Evolutionary conservation across 1,140 invertebrate genomes (phyloP).

Genomic region (Sinella curviseta): DNA sequence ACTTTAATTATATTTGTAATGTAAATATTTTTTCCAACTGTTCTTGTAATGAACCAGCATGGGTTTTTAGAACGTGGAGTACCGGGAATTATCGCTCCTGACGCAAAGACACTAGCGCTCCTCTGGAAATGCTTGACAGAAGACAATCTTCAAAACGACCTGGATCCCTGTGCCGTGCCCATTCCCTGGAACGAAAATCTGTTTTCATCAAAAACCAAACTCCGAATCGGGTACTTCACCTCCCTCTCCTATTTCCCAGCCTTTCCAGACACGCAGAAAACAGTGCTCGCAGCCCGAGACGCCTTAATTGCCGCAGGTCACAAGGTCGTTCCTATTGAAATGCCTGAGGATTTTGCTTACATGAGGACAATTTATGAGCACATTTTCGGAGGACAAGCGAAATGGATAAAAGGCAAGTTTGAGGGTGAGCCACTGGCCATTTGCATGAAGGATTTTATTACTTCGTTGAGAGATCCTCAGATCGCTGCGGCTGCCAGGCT

Average conservation of each 20-base stretch:
- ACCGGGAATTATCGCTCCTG: constrained; percentile 41
- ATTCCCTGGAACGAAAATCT: constrained; percentile 48
- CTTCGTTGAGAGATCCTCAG: not conserved
- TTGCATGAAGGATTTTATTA: not conserved
- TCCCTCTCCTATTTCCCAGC: constrained; percentile 32
- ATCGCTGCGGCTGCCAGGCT: not conserved
- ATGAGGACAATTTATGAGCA: constrained; percentile 12
- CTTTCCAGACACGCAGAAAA: constrained; percentile 33
- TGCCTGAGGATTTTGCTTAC: constrained; percentile 30
- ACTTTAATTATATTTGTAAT: not conserved
- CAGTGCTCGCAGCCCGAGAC: constrained; percentile 32
- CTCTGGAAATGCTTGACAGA: constrained; percentile 30
- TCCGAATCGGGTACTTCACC: constrained; percentile 41
- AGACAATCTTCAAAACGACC: constrained; percentile 37
- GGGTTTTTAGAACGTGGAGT: constrained; percentile 40
- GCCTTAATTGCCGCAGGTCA: constrained; percentile 38
- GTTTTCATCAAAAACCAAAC: not conserved
- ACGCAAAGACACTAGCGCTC: constrained; percentile 22
- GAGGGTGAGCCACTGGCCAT: not conserved
- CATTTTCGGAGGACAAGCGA: not conserved
- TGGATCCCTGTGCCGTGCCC: constrained; percentile 43
- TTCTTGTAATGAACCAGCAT: not conserved
- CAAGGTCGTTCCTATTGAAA: constrained; percentile 35
- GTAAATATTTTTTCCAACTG: not conserved
- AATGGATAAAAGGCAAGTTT: not conserved